Base-by-base conservation (phyloP, 2,888 invertebrate genomes). In the Ophion ellenae region DNA sequence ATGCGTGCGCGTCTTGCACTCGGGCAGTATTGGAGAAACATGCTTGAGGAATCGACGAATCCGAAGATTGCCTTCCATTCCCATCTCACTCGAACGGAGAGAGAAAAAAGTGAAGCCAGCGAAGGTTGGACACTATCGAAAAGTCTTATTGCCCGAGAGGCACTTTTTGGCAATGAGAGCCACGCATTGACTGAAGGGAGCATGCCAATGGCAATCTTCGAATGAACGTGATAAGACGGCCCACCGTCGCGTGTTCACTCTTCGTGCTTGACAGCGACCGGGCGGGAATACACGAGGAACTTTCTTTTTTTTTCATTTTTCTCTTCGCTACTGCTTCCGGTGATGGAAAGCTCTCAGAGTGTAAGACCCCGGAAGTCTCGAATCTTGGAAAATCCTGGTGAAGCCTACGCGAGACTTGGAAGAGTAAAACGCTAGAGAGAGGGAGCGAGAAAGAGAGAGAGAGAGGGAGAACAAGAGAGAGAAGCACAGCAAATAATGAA, bases 1-100 rank as follows among this genome's bases (percentile, higher is more conserved):
- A 40, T 6, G 7, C 40, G 40, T 40, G 9, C 7, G 40, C 40
- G 40, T 40, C 7, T 40, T 40, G 40, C 40, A 40, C 40, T 40
- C 40, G 7, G 40, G 40, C 45, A 14, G 11, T 67, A 45, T 40
- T 17, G 28, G 45, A 45, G 86, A 88, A 88, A 87, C 86, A 82
- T 71, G 73, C 67, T 84, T 84, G 84, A 87, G 84, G 84, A 84
- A 28, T 36, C 17, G 73, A 59, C 36, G 57, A 64, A 71, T 66
- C 59, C 32, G 3, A 32, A 45, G 57, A 53, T 36, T 63, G 24
- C 5, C 45, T 47, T 61, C 40, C 36, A 40, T 66, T 76, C 64
- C 47, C 77, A 40, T 28, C 53, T 47, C 24, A 63, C 64, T 47
- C 45, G 24, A 45, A 73, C 28, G 10, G 63, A 24, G 11, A 5